A percentile compares a stretch with the other conserved stretches of the same genome.
Evolutionary conservation across 1,140 invertebrate species (phyloP).

Genomic region (Polyergus mexicanus): DNA sequence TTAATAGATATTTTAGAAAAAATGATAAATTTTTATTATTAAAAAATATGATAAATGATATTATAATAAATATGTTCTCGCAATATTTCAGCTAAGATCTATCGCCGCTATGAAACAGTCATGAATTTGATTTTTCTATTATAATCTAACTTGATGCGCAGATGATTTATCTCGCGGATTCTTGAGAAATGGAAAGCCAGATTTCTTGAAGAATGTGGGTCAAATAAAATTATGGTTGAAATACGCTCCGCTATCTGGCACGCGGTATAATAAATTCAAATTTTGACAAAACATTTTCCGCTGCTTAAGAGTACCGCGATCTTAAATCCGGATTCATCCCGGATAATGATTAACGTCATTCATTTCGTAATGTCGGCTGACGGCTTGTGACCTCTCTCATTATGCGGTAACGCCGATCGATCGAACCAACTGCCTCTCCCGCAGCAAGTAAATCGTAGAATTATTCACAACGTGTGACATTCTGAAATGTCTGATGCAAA

Average conservation of each 20-base stretch:
- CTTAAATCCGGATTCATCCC: conserved; percentile 3
- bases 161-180: conserved; percentile 33
- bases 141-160: conserved; percentile 24
- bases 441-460: conserved; percentile 52
- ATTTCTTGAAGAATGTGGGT: conserved; percentile 37
- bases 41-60: no score
- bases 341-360: conserved; percentile 57
- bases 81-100: conserved; percentile 7
- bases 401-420: conserved; percentile 28
- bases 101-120: neutral
- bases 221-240: conserved; percentile 47
- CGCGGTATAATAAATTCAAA: conserved; percentile 43
- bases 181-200: conserved; percentile 10
- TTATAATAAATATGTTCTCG: neutral
- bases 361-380: conserved; percentile 51
- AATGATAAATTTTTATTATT: conserved; percentile 14
- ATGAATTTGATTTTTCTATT: conserved; percentile 39
- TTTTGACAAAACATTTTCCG: conserved; percentile 36
- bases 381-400: conserved; percentile 46
- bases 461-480: conserved; percentile 70
- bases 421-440: conserved; percentile 33
- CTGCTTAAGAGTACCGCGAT: neutral
- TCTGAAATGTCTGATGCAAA: conserved; percentile 57
- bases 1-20: neutral
- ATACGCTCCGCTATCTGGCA: conserved; percentile 14